phyloP scores from a whole-genome alignment of 2,888 invertebrate genomes.

The Phoenoteleia sp. region DNA sequence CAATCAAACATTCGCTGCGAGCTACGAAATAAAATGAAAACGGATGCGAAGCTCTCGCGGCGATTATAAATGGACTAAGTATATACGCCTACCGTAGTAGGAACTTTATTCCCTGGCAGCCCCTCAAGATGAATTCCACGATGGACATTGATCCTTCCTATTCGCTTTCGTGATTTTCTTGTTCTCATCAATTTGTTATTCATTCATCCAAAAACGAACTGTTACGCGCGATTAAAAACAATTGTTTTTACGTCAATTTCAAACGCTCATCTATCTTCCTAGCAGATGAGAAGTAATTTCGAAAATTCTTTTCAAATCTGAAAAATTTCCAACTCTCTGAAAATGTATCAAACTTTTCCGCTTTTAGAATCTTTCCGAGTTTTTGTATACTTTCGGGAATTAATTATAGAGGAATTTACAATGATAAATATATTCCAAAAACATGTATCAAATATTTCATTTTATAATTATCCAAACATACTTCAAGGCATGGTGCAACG shows the following conservation, averaged over 20 bases:
- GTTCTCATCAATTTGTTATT: conserved; percentile 13
- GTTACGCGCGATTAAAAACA: no score
- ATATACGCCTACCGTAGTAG: conserved; percentile 64
- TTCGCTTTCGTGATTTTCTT: conserved; percentile 43
- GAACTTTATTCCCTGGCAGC: conserved; percentile 68
- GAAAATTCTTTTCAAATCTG: no score
- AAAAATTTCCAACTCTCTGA: no score
- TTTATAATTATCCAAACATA: neutral
- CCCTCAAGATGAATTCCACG: conserved; percentile 74
- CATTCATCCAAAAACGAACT: conserved; percentile 12
- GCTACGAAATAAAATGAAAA: conserved; percentile 69
- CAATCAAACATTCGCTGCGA: conserved; percentile 62
- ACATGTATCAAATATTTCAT: neutral
- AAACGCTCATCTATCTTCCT: no score
- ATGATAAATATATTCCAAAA: neutral
- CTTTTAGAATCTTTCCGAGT: no score
- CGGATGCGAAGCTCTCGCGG: conserved; percentile 68
- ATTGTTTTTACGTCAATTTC: no score
- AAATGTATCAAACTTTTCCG: no score
- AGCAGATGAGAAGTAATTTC: no score
- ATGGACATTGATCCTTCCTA: conserved; percentile 74
- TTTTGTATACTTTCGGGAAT: no score
- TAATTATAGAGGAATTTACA: no score
- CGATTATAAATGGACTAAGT: conserved; percentile 77
- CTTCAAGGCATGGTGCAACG: neutral